Percentiles rank a stretch among this genome's conserved stretches.
These are phyloP conservation scores for Tetramorium parvispinum DNA, from an alignment of 1,140 invertebrate genomes.

Conservation along the genomic window DNA sequence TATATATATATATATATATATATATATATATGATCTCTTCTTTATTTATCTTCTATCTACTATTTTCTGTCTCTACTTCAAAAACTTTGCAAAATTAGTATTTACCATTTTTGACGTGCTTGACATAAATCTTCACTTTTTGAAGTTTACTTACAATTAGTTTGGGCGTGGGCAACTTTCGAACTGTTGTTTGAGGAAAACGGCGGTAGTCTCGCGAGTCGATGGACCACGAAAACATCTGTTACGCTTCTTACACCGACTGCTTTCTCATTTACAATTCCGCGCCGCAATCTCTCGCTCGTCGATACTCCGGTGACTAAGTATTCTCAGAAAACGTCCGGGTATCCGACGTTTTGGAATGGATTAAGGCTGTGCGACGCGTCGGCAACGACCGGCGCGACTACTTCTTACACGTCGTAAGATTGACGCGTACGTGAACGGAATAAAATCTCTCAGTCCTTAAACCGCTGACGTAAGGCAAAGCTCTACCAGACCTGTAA, in stretches of 20 bases:
- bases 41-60: no score
- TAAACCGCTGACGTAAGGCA: background rate
- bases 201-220: constrained; percentile 28
- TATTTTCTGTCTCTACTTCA: background rate
- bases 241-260: constrained; percentile 35
- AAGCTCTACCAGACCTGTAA: background rate
- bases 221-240: constrained; percentile 42
- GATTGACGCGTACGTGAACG: constrained; percentile 61
- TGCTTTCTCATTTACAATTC: constrained; percentile 69
- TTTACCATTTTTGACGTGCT: background rate
- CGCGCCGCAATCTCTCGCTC: constrained; percentile 20
- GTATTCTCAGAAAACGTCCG: constrained; percentile 70
- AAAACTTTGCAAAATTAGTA: background rate
- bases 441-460: constrained; percentile 50
- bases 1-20: background rate
- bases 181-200: constrained; percentile 9
- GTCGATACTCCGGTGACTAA: constrained; percentile 68
- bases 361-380: constrained; percentile 67
- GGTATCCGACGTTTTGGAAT: constrained; percentile 69
- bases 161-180: background rate
- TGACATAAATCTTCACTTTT: background rate
- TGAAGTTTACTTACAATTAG: background rate
- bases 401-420: constrained; percentile 63
- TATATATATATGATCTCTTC: background rate
- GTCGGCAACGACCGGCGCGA: constrained; percentile 58